Evolutionary conservation across 2,113 vertebrate species (phyloP).

Genomic region (Prunella fulvescens): DNA sequence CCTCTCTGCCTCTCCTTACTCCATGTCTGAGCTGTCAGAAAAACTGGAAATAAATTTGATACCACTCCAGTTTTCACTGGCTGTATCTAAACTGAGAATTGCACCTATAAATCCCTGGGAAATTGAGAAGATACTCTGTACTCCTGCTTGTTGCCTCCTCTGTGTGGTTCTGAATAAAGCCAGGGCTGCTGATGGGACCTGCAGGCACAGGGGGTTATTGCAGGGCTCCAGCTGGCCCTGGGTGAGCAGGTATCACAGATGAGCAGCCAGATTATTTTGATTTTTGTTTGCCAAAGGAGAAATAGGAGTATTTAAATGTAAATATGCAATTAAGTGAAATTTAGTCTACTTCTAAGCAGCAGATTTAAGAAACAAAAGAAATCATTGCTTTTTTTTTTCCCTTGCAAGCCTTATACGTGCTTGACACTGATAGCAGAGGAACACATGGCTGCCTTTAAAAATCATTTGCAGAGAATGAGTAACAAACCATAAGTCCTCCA

Average conservation of each 20-base stretch:
- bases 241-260: background rate
- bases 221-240: background rate
- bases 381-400: background rate
- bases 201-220: background rate
- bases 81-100: background rate
- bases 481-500: background rate
- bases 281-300: background rate
- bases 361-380: constrained; percentile 25
- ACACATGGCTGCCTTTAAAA: constrained; percentile 24
- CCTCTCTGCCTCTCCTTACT: background rate
- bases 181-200: background rate
- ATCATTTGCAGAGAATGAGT: background rate
- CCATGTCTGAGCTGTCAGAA: background rate
- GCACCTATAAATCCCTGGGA: background rate
- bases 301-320: constrained; percentile 7
- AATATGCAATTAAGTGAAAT: constrained; percentile 34
- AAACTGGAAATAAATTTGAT: background rate
- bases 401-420: background rate
- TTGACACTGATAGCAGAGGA: background rate
- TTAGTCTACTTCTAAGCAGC: background rate
- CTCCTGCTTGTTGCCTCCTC: background rate
- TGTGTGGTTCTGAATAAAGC: background rate
- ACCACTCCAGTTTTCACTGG: background rate
- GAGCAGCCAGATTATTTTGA: background rate
- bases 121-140: background rate